Conservation (phyloP, 2,888 invertebrate genomes). For the Orthonevra nobilis region DNA sequence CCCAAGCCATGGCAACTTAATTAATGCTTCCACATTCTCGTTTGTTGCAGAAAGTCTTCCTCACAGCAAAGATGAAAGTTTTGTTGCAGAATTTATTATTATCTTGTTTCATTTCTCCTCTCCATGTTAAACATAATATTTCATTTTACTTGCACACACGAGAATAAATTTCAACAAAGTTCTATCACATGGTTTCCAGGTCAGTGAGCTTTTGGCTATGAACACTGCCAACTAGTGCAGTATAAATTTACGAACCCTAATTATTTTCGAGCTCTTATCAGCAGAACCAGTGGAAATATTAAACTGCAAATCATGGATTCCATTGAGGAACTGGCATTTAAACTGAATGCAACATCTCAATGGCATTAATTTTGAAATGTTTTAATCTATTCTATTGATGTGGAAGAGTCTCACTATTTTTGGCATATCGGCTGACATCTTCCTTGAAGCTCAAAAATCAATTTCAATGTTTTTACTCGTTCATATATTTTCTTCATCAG, state of each 20-base stretch:
- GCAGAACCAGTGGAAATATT: conserved; percentile 57
- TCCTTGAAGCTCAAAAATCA: too few relatives aligned
- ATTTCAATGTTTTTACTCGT: too few relatives aligned
- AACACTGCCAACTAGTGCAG: conserved; percentile 54
- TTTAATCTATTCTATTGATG: too few relatives aligned
- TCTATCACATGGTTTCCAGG: conserved; percentile 68
- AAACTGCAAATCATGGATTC: conserved; percentile 12
- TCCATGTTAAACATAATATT: conserved; percentile 35
- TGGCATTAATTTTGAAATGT: too few relatives aligned
- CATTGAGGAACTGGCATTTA: background rate
- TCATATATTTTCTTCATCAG: too few relatives aligned
- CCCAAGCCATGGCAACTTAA: too few relatives aligned
- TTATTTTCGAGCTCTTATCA: conserved; percentile 63
- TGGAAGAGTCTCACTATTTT: too few relatives aligned
- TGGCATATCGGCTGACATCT: too few relatives aligned
- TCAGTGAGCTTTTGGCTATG: conserved; percentile 61
- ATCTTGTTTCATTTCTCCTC: conserved; percentile 18
- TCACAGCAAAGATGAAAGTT: too few relatives aligned
- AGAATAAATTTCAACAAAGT: conserved; percentile 53
- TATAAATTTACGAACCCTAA: conserved; percentile 63
- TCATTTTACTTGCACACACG: conserved; percentile 46
- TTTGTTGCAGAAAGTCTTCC: too few relatives aligned
- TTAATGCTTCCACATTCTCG: too few relatives aligned
- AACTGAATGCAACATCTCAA: too few relatives aligned
- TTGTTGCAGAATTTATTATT: conserved; percentile 57